A percentile compares a stretch with the other conserved stretches of the same genome.
phyloP scores from a whole-genome alignment of 2,113 vertebrate species.

The Stercorarius parasiticus region DNA sequence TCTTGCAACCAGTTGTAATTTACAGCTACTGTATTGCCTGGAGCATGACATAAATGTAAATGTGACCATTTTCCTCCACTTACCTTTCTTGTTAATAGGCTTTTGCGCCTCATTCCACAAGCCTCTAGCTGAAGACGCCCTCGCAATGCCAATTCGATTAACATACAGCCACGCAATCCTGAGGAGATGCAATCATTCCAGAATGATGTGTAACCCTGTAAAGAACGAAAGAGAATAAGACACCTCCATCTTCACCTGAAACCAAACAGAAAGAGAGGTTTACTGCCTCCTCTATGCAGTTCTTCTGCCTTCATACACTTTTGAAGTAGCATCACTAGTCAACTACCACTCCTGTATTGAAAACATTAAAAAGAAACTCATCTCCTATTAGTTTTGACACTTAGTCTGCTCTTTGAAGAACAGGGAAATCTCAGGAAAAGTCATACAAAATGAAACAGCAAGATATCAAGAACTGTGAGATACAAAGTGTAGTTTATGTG shows the following conservation, averaged over 20 bases:
- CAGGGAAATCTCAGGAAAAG: not conserved
- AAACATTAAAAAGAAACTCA: not conserved
- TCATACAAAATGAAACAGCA: not conserved
- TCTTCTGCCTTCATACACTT: not conserved
- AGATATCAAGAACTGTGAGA: not conserved
- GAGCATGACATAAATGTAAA: not conserved
- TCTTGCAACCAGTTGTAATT: not conserved
- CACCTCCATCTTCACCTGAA: not conserved
- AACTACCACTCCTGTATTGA: not conserved
- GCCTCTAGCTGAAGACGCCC: conserved; percentile 91
- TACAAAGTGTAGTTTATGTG: not conserved
- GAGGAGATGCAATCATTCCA: conserved; percentile 99
- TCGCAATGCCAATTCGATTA: conserved; percentile 91
- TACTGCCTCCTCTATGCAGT: not conserved
- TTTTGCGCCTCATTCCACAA: conserved; percentile 93
- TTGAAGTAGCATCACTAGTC: not conserved
- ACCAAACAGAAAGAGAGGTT: not conserved
- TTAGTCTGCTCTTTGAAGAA: not conserved
- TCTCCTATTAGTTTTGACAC: not conserved
- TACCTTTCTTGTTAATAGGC: conserved; percentile 92
- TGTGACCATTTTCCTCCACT: not conserved
- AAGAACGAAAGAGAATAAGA: not conserved
- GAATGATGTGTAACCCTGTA: conserved; percentile 95
- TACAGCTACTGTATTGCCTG: not conserved
- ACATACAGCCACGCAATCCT: conserved; percentile 93